These are phyloP conservation scores for Lumbricus terrestris DNA, from an alignment of 2,888 invertebrate species.

Conservation along the genomic window DNA sequence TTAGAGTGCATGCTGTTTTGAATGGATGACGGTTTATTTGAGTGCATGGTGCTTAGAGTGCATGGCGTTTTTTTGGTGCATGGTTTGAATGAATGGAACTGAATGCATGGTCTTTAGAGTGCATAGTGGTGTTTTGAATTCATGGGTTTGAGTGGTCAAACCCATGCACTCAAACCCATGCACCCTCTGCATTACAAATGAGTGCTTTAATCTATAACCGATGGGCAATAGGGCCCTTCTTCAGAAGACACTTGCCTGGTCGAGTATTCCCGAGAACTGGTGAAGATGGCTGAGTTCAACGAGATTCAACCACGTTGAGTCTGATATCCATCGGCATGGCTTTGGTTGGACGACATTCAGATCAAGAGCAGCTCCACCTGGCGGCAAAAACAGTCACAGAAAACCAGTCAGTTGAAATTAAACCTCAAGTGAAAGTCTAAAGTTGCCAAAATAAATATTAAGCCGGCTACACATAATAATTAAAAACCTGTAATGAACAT, in stretches of 20 bases:
- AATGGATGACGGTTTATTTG: too few species aligned
- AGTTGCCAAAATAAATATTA: background rate
- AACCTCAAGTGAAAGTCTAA: background rate
- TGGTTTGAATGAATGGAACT: too few species aligned
- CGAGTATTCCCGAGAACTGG: constrained; percentile 76
- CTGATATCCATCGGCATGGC: constrained; percentile 81
- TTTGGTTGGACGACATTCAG: constrained; percentile 78
- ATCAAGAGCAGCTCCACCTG: constrained; percentile 77
- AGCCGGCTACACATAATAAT: background rate
- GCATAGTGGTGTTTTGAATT: too few species aligned
- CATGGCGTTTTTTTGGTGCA: too few species aligned
- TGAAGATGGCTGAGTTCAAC: constrained; percentile 74
- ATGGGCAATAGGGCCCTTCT: background rate
- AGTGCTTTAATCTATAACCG: too few species aligned
- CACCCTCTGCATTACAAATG: too few species aligned
- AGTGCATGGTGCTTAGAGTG: too few species aligned
- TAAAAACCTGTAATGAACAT: background rate
- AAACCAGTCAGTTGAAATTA: background rate
- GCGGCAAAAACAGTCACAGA: background rate
- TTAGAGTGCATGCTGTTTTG: too few species aligned
- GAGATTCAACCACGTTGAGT: constrained; percentile 82
- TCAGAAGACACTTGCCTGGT: constrained; percentile 65
- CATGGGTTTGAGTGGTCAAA: too few species aligned
- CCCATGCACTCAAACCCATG: too few species aligned
- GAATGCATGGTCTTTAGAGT: too few species aligned